Base-by-base conservation (phyloP, 2,888 invertebrate genomes). In the Tipula vernalis region DNA sequence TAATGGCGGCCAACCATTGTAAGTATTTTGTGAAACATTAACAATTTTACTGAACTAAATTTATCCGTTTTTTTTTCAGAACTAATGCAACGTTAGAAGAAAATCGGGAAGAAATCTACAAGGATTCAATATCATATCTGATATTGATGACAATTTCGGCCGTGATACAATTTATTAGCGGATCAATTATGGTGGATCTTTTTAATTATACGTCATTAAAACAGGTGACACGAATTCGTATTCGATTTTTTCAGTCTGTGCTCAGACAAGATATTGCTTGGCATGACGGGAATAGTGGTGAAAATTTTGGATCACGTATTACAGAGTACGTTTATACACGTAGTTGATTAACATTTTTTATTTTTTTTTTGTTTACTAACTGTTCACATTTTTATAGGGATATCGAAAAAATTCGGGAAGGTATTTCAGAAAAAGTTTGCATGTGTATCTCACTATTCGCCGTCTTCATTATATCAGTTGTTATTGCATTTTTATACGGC, bases 401-500 rank as follows among this genome's bases (percentile, higher is more conserved):
- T 89, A 92, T 96, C 88, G 95, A 95, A 89, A 95, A 95, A 90
- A 94, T 96, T 89, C 95, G 96, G 87, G 96, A 96, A 89, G 97
- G 97, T 3, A 96, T 97, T 36, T 96, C 96, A 0, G 97, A 97
- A 90, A 97, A 97, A 91, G 93, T 97, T 13, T 95, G 96, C 0
- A 95, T 96, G 90, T 94, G 96, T 89, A 91, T 95, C 0, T 96
- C 94, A 91, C 93, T 93, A 90, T 93, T 93, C 90, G 93, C 94
- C 89, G 94, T 95, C 0, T 95, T 95, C 89, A 90, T 96, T 44
- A 92, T 94, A 2, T 94, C 95, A 0, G 93, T 96, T 87, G 90
- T 94, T 85, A 94, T 96, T 87, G 96, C 97, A 0, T 95, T 98
- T 90, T 91, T 93, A 0, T 96, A 96, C 90, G 97, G 97, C 85